Evolutionary conservation across 2,888 invertebrate genomes (phyloP).

Genomic region (Parnassius apollo): DNA sequence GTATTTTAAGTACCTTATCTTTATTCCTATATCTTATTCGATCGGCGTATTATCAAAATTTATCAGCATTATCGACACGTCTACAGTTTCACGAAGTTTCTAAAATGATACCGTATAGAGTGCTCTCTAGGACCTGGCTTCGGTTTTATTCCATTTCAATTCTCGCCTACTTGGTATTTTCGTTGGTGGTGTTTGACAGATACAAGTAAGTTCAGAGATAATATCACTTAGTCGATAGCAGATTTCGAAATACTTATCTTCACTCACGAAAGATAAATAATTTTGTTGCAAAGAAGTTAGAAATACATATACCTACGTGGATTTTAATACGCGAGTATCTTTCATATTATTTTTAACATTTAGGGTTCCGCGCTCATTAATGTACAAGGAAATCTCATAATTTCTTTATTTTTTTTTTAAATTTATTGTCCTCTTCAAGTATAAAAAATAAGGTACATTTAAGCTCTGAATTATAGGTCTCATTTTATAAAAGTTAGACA

Average conservation of each 20-base stretch:
- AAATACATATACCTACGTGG: not conserved
- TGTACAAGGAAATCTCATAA: too few species aligned
- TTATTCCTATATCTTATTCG: slow-evolving; percentile 13
- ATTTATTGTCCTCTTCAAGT: too few species aligned
- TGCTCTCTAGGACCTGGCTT: slow-evolving; percentile 24
- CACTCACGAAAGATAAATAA: slow-evolving; percentile 14
- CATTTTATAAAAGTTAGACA: too few species aligned
- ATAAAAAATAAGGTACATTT: too few species aligned
- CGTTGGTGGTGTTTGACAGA: slow-evolving; percentile 34
- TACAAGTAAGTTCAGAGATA: slow-evolving; percentile 43
- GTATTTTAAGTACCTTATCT: not conserved
- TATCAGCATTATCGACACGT: slow-evolving; percentile 16
- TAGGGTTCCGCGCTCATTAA: too few species aligned
- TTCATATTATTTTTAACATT: too few species aligned
- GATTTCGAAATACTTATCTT: slow-evolving; percentile 19
- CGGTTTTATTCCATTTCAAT: slow-evolving; percentile 43
- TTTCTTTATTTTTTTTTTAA: too few species aligned
- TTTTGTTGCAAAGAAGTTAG: slow-evolving; percentile 2
- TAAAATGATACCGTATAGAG: slow-evolving; percentile 20
- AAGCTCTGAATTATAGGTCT: too few species aligned
- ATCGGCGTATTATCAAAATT: slow-evolving; percentile 15
- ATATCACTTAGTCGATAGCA: slow-evolving; percentile 17
- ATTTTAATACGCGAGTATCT: slow-evolving; percentile 8
- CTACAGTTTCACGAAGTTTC: slow-evolving; percentile 19
- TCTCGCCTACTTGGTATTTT: slow-evolving; percentile 40